Conservation (phyloP, 2,797 vertebrate genomes). For the Helarctos malayanus region DNA sequence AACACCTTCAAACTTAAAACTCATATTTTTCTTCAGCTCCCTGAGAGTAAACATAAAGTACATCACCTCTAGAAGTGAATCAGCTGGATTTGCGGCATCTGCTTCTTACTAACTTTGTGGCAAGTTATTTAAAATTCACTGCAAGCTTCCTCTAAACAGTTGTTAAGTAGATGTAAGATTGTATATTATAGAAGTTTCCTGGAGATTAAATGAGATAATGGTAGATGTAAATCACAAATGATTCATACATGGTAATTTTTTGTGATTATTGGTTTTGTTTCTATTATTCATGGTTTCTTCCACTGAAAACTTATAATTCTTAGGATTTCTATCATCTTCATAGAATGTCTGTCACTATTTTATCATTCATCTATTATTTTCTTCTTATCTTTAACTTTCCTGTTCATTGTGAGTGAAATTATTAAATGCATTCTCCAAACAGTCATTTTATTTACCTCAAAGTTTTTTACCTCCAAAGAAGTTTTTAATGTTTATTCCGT, state of each 20-base stretch:
- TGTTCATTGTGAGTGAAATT: neutral
- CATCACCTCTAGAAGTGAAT: neutral
- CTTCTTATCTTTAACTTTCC: neutral
- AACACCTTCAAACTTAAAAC: neutral
- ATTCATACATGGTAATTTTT: neutral
- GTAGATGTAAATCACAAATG: neutral
- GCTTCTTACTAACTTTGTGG: neutral
- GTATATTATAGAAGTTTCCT: neutral
- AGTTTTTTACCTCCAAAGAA: neutral
- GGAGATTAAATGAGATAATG: neutral
- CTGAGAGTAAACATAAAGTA: neutral
- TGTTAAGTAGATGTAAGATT: neutral
- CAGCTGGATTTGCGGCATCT: neutral
- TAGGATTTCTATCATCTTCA: neutral
- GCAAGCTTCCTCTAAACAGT: neutral
- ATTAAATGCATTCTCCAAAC: neutral
- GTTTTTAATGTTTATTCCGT: neutral
- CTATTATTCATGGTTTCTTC: neutral
- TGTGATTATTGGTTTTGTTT: neutral
- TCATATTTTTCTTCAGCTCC: neutral
- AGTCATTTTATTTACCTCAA: slow-evolving; percentile 4
- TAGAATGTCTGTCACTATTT: neutral
- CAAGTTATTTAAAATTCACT: neutral
- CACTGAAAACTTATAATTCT: neutral
- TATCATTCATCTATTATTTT: neutral